Conservation (phyloP, 2,797 vertebrate species). For the Acanthopagrus latus region DNA sequence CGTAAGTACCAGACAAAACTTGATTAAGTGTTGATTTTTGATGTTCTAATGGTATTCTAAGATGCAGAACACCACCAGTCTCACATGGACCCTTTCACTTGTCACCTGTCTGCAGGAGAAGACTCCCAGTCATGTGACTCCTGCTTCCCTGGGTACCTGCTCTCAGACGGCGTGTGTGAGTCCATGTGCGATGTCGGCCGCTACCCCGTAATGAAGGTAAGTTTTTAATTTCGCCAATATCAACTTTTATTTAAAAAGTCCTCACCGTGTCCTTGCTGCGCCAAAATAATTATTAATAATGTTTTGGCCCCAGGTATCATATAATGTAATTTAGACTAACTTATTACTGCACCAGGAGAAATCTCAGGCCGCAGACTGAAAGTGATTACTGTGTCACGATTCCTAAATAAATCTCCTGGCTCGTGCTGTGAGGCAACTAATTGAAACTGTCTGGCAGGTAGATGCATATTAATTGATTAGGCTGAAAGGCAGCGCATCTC, state of each 20-base stretch:
- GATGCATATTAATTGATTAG: conserved; percentile 50
- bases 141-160: conserved; percentile 88
- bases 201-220: conserved; percentile 86
- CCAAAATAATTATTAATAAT: conserved; percentile 56
- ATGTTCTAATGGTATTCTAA: not conserved
- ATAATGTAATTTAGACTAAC: conserved; percentile 55
- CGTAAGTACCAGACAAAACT: not conserved
- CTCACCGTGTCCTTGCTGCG: conserved; percentile 14
- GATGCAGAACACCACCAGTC: not conserved
- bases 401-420: conserved; percentile 57
- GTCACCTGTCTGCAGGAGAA: conserved; percentile 78
- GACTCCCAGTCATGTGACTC: conserved; percentile 85
- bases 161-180: conserved; percentile 83
- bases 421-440: conserved; percentile 51
- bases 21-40: not conserved
- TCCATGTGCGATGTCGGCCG: conserved; percentile 87
- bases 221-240: conserved; percentile 45
- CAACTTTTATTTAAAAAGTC: conserved; percentile 27
- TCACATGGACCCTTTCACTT: not conserved
- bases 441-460: conserved; percentile 51
- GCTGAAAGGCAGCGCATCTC: conserved; percentile 15
- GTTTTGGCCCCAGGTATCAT: conserved; percentile 60
- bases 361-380: conserved; percentile 56
- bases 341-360: conserved; percentile 58
- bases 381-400: conserved; percentile 57